phyloP scores from a whole-genome alignment of 2,888 invertebrate genomes.

The Trichopoda pennipes region DNA sequence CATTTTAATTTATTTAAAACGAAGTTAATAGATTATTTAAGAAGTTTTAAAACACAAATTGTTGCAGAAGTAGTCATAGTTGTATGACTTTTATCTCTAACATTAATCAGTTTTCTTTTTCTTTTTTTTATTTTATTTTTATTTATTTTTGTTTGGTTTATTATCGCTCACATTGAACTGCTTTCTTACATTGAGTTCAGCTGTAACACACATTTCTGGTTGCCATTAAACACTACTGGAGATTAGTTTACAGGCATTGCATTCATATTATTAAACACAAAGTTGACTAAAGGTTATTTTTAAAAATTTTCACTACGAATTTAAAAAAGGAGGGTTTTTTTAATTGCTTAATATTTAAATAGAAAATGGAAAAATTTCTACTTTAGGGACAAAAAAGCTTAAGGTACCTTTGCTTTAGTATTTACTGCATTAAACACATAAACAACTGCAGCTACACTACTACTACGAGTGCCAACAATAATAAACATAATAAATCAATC shows the following conservation, averaged over 20 bases:
- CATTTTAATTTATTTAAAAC: constrained; percentile 40
- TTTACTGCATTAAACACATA: too few species aligned
- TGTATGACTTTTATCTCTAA: constrained; percentile 45
- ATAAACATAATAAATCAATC: too few species aligned
- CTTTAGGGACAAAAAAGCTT: too few species aligned
- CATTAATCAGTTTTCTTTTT: constrained; percentile 41
- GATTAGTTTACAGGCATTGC: background rate
- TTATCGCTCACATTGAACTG: constrained; percentile 56
- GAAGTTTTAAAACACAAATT: constrained; percentile 34
- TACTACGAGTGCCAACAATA: too few species aligned
- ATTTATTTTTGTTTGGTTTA: constrained; percentile 30
- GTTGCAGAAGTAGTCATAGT: constrained; percentile 32
- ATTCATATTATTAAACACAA: background rate
- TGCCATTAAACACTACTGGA: constrained; percentile 5
- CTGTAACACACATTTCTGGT: constrained; percentile 23
- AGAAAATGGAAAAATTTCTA: too few species aligned
- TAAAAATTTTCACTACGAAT: too few species aligned
- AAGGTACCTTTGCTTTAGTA: too few species aligned
- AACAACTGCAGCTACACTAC: too few species aligned
- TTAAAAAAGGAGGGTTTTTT: too few species aligned
- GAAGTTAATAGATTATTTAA: constrained; percentile 45
- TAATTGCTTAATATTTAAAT: too few species aligned
- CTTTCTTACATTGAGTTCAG: constrained; percentile 23
- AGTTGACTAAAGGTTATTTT: too few species aligned
- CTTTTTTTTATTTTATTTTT: background rate